These are phyloP conservation scores for Cotesia chilonis DNA, from an alignment of 1,140 invertebrate genomes.

Conservation along the genomic window DNA sequence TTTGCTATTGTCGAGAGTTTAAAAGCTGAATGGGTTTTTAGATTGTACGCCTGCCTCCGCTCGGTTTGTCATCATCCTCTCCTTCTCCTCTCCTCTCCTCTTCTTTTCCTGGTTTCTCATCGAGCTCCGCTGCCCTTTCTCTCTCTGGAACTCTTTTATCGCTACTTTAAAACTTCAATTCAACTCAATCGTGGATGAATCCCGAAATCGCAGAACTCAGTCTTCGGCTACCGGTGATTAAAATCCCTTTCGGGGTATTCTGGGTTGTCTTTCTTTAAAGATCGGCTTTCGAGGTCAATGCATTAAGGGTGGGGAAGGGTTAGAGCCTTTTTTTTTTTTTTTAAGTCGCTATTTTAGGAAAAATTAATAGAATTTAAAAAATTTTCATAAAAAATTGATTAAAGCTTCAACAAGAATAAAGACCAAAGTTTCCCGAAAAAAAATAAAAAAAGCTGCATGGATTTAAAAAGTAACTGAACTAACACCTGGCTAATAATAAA, in stretches of 20 bases:
- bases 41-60: constrained; percentile 55
- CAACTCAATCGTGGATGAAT: constrained; percentile 34
- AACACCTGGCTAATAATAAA: too few species aligned
- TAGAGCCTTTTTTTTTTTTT: too few species aligned
- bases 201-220: background rate
- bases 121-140: constrained; percentile 12
- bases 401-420: too few species aligned
- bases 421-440: too few species aligned
- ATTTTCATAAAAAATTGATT: too few species aligned
- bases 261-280: background rate
- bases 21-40: constrained; percentile 65
- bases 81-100: background rate
- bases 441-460: too few species aligned
- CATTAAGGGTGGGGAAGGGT: too few species aligned
- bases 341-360: too few species aligned
- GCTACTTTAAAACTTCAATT: constrained; percentile 50
- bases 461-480: too few species aligned
- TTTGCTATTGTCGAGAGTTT: constrained; percentile 62
- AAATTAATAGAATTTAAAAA: too few species aligned
- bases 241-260: background rate
- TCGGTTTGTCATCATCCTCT: constrained; percentile 57
- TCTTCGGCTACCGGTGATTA: background rate
- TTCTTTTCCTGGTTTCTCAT: constrained; percentile 25
- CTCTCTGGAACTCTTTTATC: constrained; percentile 23
- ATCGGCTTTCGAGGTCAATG: too few species aligned